These are phyloP conservation scores for Frankliniella intonsa DNA, from an alignment of 2,888 invertebrate species.

Conservation along the genomic window DNA sequence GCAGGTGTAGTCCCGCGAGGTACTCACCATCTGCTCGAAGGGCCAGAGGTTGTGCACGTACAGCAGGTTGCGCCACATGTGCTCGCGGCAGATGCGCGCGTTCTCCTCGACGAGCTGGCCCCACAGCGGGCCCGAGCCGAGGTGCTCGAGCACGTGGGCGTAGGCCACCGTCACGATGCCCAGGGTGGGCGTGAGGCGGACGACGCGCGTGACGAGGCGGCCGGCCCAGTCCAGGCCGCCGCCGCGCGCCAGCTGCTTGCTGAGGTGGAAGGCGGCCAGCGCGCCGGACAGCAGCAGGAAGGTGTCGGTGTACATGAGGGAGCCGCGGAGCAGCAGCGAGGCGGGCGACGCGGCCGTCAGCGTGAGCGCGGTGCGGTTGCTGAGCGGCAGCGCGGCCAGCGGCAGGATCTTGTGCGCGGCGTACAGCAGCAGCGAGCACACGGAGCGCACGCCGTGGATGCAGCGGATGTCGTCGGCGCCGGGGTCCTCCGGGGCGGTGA, in stretches of 20 bases:
- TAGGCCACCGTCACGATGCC: slow-evolving; percentile 61
- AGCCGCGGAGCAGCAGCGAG: slow-evolving; percentile 54
- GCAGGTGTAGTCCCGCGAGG: no score
- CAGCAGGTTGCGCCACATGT: slow-evolving; percentile 64
- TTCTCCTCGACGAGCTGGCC: slow-evolving; percentile 58
- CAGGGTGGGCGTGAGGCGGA: slow-evolving; percentile 58
- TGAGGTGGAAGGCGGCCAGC: slow-evolving; percentile 58
- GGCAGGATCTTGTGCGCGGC: slow-evolving; percentile 63
- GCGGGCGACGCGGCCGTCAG: neutral
- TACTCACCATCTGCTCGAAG: slow-evolving; percentile 63
- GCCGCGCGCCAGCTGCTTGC: slow-evolving; percentile 52
- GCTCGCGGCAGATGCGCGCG: slow-evolving; percentile 59
- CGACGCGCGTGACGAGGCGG: slow-evolving; percentile 55
- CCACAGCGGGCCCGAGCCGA: slow-evolving; percentile 65
- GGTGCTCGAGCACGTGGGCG: slow-evolving; percentile 61
- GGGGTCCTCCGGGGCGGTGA: slow-evolving; percentile 54
- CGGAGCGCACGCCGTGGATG: slow-evolving; percentile 65
- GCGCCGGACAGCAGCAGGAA: slow-evolving; percentile 64
- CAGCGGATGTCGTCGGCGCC: slow-evolving; percentile 57
- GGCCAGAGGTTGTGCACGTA: slow-evolving; percentile 65
- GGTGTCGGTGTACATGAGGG: slow-evolving; percentile 63
- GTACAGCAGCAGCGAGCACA: slow-evolving; percentile 59
- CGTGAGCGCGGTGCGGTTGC: slow-evolving; percentile 50
- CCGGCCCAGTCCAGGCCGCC: slow-evolving; percentile 56
- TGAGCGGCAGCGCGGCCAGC: slow-evolving; percentile 58